These are phyloP conservation scores for Gallinago undulata DNA, from an alignment of 2,113 vertebrate species.

Conservation along the genomic window DNA sequence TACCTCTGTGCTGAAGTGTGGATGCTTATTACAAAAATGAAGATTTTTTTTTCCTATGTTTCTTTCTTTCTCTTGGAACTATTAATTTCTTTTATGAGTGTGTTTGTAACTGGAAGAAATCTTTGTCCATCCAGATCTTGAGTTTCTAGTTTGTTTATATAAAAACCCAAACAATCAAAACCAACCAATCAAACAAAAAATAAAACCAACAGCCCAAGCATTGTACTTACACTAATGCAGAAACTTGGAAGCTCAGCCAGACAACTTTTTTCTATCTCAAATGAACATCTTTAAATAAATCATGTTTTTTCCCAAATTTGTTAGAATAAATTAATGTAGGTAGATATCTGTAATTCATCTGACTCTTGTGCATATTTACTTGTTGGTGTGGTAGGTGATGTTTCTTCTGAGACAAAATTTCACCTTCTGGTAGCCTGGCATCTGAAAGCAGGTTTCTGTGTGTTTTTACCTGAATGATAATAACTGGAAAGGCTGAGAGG, in stretches of 20 bases:
- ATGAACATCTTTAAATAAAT: background rate
- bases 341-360: background rate
- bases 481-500: background rate
- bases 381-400: background rate
- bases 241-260: background rate
- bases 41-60: accelerated
- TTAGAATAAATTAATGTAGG: background rate
- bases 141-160: background rate
- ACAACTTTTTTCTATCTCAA: background rate
- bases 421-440: background rate
- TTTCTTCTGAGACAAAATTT: background rate
- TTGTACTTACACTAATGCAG: background rate
- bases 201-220: background rate
- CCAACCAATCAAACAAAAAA: background rate
- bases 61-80: background rate
- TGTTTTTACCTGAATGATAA: background rate
- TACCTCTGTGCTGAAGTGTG: background rate
- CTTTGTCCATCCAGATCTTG: background rate
- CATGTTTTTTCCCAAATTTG: background rate
- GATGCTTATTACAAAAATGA: background rate
- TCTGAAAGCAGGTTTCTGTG: background rate
- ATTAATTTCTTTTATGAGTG: background rate
- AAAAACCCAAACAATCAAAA: background rate
- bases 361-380: background rate
- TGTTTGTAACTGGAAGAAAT: background rate